phyloP scores from a whole-genome alignment of 2,113 vertebrate genomes.

The Pachyramphus minor region DNA sequence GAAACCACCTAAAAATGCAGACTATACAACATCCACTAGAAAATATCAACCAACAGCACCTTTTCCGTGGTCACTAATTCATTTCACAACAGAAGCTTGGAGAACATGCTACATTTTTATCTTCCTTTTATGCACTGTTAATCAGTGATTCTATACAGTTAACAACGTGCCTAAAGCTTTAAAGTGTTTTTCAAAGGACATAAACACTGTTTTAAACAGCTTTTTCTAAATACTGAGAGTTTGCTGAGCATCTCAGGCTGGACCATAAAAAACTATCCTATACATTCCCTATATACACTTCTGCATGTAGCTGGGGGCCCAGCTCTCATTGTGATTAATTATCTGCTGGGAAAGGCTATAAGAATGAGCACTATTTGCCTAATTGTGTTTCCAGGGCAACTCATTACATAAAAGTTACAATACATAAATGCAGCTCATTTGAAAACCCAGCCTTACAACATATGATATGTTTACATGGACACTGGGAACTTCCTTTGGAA shows the following conservation, averaged over 20 bases:
- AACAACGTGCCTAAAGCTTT: not conserved
- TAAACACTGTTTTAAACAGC: not conserved
- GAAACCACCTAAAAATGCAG: not conserved
- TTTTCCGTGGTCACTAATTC: not conserved
- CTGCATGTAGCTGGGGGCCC: conserved; percentile 39
- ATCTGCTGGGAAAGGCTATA: conserved; percentile 46
- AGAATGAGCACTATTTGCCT: conserved; percentile 29
- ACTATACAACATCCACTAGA: not conserved
- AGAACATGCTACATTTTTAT: not conserved
- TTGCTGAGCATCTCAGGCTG: not conserved
- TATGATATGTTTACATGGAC: not conserved
- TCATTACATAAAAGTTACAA: conserved; percentile 52
- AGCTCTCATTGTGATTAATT: conserved; percentile 54
- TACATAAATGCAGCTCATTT: conserved; percentile 35
- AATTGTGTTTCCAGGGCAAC: conserved; percentile 59
- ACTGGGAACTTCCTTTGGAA: not conserved
- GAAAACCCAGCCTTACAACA: not conserved
- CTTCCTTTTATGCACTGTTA: not conserved
- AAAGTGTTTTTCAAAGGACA: not conserved
- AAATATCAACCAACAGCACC: not conserved
- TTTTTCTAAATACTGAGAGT: not conserved
- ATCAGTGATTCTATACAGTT: fast-evolving
- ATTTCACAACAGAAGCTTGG: not conserved
- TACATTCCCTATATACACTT: not conserved
- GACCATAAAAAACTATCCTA: not conserved